Percentiles rank a stretch among this genome's conserved stretches.
phyloP scores from a whole-genome alignment of 92 coral and sea anemone species.

The Porites rus region DNA sequence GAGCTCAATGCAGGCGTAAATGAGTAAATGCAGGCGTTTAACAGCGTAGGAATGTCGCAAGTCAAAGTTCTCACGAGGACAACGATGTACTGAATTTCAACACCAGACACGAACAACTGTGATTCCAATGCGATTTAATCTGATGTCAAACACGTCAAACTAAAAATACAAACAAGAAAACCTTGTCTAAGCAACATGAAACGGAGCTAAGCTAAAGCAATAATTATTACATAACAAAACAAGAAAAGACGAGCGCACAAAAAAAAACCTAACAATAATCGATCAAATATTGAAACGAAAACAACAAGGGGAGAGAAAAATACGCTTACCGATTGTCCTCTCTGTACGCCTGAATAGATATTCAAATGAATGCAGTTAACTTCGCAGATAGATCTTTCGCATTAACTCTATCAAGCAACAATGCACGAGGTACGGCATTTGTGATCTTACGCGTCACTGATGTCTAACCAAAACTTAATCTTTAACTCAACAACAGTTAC shows the following conservation, averaged over 20 bases:
- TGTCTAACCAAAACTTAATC: too few relatives aligned
- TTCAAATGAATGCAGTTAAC: too few relatives aligned
- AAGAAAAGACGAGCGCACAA: not conserved
- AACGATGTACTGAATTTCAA: not conserved
- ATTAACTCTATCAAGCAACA: too few relatives aligned
- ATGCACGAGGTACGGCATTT: too few relatives aligned
- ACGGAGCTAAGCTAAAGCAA: too few relatives aligned
- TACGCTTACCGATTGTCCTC: not conserved
- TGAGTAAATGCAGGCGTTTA: not conserved
- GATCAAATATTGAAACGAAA: not conserved
- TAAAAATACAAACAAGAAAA: too few relatives aligned
- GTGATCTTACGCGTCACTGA: too few relatives aligned
- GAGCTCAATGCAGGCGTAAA: too few relatives aligned
- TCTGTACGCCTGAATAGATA: not conserved
- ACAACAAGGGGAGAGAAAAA: not conserved
- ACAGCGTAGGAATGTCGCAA: not conserved
- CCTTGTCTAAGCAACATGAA: too few relatives aligned
- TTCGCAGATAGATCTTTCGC: too few relatives aligned
- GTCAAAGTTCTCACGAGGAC: too few relatives aligned
- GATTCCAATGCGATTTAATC: not conserved
- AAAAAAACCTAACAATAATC: not conserved
- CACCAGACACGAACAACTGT: not conserved
- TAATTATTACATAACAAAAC: too few relatives aligned
- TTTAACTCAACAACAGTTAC: conserved; percentile 5
- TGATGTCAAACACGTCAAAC: not conserved